A percentile compares a stretch with the other conserved stretches of the same genome.
phyloP scores from a whole-genome alignment of 2,113 vertebrate species.

The Paracanthobrama guichenoti region DNA sequence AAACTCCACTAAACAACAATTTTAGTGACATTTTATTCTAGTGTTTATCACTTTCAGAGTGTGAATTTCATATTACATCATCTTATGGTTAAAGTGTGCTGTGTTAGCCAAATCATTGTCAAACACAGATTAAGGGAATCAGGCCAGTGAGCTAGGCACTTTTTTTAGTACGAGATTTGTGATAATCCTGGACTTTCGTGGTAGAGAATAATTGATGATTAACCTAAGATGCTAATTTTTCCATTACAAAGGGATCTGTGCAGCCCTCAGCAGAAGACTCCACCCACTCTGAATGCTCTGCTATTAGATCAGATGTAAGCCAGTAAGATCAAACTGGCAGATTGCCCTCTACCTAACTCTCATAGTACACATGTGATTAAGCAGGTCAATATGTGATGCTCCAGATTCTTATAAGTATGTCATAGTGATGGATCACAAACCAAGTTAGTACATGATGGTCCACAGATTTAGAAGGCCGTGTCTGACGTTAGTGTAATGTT shows the following conservation, averaged over 20 bases:
- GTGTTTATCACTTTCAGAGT: background rate
- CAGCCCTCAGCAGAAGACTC: constrained; percentile 25
- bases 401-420: background rate
- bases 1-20: background rate
- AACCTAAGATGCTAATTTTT: background rate
- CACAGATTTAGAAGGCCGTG: too few species aligned
- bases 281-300: constrained; percentile 48
- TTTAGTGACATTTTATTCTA: background rate
- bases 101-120: background rate
- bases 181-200: background rate
- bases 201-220: constrained; percentile 22
- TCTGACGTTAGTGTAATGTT: too few species aligned
- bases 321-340: constrained; percentile 64
- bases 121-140: constrained; percentile 7
- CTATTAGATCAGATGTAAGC: constrained; percentile 60
- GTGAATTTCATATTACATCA: background rate
- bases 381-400: constrained; percentile 53
- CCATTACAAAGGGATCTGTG: constrained; percentile 13
- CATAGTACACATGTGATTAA: constrained; percentile 56
- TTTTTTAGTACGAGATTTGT: background rate
- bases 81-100: background rate
- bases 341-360: constrained; percentile 57
- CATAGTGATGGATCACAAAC: background rate
- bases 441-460: too few species aligned
- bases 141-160: background rate